phyloP scores from a whole-genome alignment of 2,113 vertebrate species.

The Equus przewalskii region DNA sequence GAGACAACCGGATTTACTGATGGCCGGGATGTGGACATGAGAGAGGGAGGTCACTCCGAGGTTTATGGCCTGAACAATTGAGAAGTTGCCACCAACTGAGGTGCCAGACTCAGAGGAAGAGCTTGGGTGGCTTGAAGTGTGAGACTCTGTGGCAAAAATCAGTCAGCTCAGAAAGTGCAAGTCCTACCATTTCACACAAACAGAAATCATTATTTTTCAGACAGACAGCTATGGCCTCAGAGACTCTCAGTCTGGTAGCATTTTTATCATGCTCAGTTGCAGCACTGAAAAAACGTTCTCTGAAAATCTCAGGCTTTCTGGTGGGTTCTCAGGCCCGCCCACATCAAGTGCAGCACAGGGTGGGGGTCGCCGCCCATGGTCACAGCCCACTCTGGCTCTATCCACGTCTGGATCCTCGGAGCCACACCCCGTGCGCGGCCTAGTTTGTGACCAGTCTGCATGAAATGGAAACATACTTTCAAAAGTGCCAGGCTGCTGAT shows the following conservation, averaged over 20 bases:
- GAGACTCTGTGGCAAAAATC: not conserved
- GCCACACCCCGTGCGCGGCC: not conserved
- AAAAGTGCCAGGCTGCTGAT: not conserved
- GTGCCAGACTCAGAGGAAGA: no score
- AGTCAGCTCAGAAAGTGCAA: not conserved
- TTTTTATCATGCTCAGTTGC: not conserved
- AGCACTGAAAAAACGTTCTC: not conserved
- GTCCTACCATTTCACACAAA: not conserved
- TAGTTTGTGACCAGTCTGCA: not conserved
- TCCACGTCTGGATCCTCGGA: not conserved
- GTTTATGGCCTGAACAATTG: not conserved
- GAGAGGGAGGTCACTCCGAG: no score
- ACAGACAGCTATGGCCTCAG: not conserved
- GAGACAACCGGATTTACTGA: not conserved
- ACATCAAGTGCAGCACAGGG: fast-evolving
- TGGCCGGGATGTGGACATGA: not conserved
- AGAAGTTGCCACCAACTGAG: not conserved
- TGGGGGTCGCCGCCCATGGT: fast-evolving
- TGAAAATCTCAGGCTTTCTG: not conserved
- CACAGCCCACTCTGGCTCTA: not conserved
- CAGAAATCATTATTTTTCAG: not conserved
- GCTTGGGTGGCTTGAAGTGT: not conserved
- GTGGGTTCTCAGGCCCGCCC: no score
- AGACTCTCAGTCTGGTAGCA: not conserved
- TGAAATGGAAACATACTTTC: not conserved